These are phyloP conservation scores for Rhinoderma darwinii DNA, from an alignment of 2,113 vertebrate genomes.

Conservation along the genomic window DNA sequence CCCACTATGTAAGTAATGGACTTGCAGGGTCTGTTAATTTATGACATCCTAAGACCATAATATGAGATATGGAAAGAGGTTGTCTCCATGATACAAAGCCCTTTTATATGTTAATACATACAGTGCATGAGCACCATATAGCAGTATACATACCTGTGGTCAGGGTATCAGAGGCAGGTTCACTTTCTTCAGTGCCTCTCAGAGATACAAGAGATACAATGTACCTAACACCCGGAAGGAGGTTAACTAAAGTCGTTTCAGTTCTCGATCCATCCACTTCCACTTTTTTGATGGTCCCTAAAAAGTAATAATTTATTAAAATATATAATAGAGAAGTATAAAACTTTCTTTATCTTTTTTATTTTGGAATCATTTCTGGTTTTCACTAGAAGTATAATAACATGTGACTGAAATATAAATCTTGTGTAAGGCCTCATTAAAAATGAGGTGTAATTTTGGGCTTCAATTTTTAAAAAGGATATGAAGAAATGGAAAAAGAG, in stretches of 20 bases:
- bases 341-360: no score
- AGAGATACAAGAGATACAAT: conserved; percentile 82
- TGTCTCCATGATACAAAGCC: not conserved
- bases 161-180: conserved; percentile 83
- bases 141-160: conserved; percentile 80
- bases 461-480: no score
- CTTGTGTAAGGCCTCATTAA: no score
- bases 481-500: no score
- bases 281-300: conserved; percentile 80
- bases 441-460: no score
- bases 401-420: no score
- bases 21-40: no score
- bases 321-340: no score
- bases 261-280: conserved; percentile 81
- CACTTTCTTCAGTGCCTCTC: conserved; percentile 90
- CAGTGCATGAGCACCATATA: not conserved
- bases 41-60: not conserved
- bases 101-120: not conserved
- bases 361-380: not conserved
- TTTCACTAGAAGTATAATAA: not conserved
- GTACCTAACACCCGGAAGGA: conserved; percentile 87
- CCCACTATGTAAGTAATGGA: no score
- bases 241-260: conserved; percentile 77
- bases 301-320: not conserved
- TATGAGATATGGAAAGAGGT: not conserved